Evolutionary conservation across 2,888 invertebrate species (phyloP), one percentile per base, ranked within the genome.

Genomic region (Hylaea fasciaria): DNA sequence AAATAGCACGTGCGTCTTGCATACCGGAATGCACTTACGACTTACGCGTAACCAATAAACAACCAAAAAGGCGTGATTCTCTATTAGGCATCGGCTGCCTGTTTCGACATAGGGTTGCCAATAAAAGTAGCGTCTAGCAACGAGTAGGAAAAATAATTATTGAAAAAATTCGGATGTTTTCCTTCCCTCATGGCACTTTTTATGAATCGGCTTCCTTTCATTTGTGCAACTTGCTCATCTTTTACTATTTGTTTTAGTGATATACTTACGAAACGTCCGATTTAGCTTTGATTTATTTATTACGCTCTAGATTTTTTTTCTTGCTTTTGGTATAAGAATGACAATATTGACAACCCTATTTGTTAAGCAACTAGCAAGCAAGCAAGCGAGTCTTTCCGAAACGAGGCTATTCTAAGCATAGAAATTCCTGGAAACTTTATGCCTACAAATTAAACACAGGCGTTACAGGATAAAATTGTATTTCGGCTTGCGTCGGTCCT

Each of bases 311-410:
- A 22, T 22, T 22, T 22, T 22, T 3, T 22, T 22, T 22, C 0
- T 0, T n/a, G 2, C 37, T 2, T 3, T n/a, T 37, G 1, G n/a
- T 12, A 37, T n/a, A 2, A 37, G n/a, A 37, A 35, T 35, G 35
- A 35, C 35, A 35, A 13, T 9, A 11, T 3, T 10, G 14, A 22
- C 58, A 58, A 11, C 58, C 75, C 80, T 84, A 83, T 82, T 79
- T 80, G 74, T 70, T 75, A 73, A n/a, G n/a, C n/a, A n/a, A n/a
- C n/a, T n/a, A n/a, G n/a, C n/a, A n/a, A n/a, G n/a, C n/a, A n/a
- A n/a, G n/a, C n/a, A n/a, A n/a, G 67, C 75, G 74, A 70, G 78
- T 79, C 74, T 77, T 77, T 72, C 75, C 60, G 62, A 54, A 22
- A 64, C 79, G 78, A 77, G 74, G 72, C 66, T 73, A 77, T 69